Base-by-base conservation (phyloP, 1,140 invertebrate species). In the Battus philenor region DNA sequence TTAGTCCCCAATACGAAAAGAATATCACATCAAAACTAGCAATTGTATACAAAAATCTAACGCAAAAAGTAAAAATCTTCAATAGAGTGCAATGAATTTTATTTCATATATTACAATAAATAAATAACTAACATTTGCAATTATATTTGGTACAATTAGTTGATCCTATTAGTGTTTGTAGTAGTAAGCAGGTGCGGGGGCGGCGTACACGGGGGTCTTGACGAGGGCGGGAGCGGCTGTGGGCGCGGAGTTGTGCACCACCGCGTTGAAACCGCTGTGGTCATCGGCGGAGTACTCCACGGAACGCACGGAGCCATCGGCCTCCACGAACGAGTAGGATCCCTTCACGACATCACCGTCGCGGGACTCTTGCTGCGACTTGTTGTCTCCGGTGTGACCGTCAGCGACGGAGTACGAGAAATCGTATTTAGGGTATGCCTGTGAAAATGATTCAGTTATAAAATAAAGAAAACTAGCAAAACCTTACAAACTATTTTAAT, bases 261-360 rank as follows among this genome's bases (percentile, higher is more conserved):
- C 84, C 8, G 88, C 88, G 64, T 89, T 89, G 76, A 89, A 89
- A n/a, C 71, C 86, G 54, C 72, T 82, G 66, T 86, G 82, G 43
- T 74, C 75, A 58, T 88, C 87, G n/a, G 87, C 87, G 48, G 80
- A 78, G 73, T 88, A 88, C 44, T 82, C 67, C 9, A 87, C 87
- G 29, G 71, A 87, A 47, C 87, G 70, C 59, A 87, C 68, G 32
- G 87, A 88, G 22, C 87, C 87, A 50, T 88, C 87, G 15, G 87
- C 76, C 50, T 87, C 86, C 12, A 85, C 65, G 34, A 87, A 56
- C 13, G 84, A 86, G 73, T 90, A 90, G 30, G 72, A 65, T 53
- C 87, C 87, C 55, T 86, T 79, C 12, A 88, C 82, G 6, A 78
- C 77, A 51, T 87, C 86, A 45, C 87, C 86, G 58, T 88, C 86